Percentiles rank a stretch among this genome's conserved stretches.
Evolutionary conservation across 2,888 invertebrate species (phyloP).

Genomic region (Lamproptera curius): DNA sequence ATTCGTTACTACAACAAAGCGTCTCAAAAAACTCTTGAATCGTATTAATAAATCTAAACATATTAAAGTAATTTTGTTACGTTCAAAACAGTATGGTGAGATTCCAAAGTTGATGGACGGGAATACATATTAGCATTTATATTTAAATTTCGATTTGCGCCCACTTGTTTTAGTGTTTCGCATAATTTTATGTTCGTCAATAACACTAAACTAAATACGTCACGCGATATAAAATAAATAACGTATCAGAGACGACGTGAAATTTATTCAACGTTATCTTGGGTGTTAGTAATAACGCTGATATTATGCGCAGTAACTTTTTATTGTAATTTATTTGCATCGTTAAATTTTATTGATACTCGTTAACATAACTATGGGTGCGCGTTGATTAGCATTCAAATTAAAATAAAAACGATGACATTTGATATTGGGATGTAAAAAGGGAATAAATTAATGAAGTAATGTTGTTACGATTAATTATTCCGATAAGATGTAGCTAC

Average conservation of each 20-base stretch:
- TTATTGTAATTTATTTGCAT: conserved; percentile 31
- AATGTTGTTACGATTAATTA: conserved; percentile 9
- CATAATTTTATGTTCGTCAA: no score
- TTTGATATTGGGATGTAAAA: conserved; percentile 3
- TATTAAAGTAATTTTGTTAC: no score
- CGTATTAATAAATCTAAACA: no score
- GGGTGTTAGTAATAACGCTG: conserved; percentile 9
- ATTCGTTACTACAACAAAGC: no score
- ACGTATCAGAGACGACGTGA: background rate
- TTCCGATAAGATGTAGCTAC: conserved; percentile 1
- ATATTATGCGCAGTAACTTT: conserved; percentile 3
- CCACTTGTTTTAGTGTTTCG: no score
- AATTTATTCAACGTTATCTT: conserved; percentile 11
- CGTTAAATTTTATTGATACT: conserved; percentile 24
- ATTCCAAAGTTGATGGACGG: no score
- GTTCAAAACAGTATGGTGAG: no score
- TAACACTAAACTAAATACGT: no score
- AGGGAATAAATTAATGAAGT: conserved; percentile 3
- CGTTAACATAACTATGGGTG: conserved; percentile 8
- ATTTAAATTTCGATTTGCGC: no score
- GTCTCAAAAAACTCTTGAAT: no score
- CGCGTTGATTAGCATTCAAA: conserved; percentile 13
- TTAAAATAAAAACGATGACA: conserved; percentile 8
- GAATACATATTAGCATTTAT: no score
- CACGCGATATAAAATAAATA: background rate